Base-by-base conservation (phyloP, 2,888 invertebrate species). In the Dryococelus australis region DNA sequence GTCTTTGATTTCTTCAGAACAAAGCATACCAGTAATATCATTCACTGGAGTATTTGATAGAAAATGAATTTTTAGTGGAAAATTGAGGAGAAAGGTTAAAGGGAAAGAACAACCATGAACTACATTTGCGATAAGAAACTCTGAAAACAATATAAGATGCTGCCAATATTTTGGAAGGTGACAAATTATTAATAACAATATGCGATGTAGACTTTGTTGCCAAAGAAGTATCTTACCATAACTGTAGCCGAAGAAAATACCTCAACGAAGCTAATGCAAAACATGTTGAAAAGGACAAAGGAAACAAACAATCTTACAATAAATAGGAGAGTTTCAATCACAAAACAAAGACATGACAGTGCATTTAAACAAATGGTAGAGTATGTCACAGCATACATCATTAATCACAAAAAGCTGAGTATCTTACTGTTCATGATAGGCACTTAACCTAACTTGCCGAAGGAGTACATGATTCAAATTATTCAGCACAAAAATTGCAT, bases 401-500 rank as follows among this genome's bases (percentile, higher is more conserved):
- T 83, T 83, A 83, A 83, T 28, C 83, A 83, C 83, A 43, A 83
- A 83, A 28, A 28, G 83, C 28, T 83, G 28, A 83, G 83, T 83
- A 27, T 83, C 28, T 83, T 27, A 83, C 83, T 83, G 83, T 83
- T 83, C 83, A 20, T 83, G 83, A 83, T 83, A 27, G 83, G 43
- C 28, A 27, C 83, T 13, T 83, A 83, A 83, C 83, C 83, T 83
- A 43, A 28, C 83, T 83, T 20, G 83, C 83, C 20, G 83, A 83
- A 83, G 83, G 43, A 83, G 28, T 83, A 43, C 83, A 83, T 83
- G 27, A 83, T 83, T 83, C 83, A 1, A 83, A 43, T 83, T 83
- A 83, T 83, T 83, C 83, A 83, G 83, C 83, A 83, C 83, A 83
- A 83, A 83, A 83, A 83, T 28, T 83, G 28, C 43, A 83, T 28